Percentiles rank a stretch among this genome's conserved stretches.
Conservation (phyloP, 2,888 invertebrate genomes). For the Sinhomidia bicolor region DNA sequence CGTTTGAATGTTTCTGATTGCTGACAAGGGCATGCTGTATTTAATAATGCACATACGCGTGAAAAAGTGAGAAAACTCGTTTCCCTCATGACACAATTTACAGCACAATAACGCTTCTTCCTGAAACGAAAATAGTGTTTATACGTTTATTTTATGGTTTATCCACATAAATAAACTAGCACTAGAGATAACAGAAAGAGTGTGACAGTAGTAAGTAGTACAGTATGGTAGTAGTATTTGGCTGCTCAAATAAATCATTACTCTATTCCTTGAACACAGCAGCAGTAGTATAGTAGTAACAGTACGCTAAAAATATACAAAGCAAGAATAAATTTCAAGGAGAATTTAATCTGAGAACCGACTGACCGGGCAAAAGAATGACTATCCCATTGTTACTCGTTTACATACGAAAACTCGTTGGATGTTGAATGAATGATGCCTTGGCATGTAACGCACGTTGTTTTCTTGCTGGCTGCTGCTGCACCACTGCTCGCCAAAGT, state of each 20-base stretch:
- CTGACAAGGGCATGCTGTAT: neutral
- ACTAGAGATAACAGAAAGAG: neutral
- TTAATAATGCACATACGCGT: neutral
- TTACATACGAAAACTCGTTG: neutral
- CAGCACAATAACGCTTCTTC: neutral
- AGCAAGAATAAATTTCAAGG: slow-evolving; percentile 18
- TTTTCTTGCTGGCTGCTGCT: slow-evolving; percentile 18
- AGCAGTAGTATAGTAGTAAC: too few relatives aligned
- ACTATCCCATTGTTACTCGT: slow-evolving; percentile 20
- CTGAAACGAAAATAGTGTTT: neutral
- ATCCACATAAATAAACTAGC: neutral
- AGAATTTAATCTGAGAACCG: neutral
- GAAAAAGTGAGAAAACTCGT: neutral
- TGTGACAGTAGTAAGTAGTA: neutral
- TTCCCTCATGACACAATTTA: slow-evolving; percentile 9
- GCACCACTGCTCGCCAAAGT: slow-evolving; percentile 31
- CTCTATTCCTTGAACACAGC: neutral
- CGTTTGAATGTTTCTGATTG: neutral
- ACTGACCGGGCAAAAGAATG: neutral
- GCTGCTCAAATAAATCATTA: slow-evolving; percentile 39
- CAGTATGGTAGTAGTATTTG: neutral
- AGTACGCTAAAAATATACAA: too few relatives aligned
- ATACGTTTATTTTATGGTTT: neutral
- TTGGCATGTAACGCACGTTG: slow-evolving; percentile 41
- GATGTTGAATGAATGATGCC: neutral